Percentiles rank a stretch among this genome's conserved stretches.
Conservation (phyloP, 2,797 vertebrate species). For the Takifugu ocellatus region DNA sequence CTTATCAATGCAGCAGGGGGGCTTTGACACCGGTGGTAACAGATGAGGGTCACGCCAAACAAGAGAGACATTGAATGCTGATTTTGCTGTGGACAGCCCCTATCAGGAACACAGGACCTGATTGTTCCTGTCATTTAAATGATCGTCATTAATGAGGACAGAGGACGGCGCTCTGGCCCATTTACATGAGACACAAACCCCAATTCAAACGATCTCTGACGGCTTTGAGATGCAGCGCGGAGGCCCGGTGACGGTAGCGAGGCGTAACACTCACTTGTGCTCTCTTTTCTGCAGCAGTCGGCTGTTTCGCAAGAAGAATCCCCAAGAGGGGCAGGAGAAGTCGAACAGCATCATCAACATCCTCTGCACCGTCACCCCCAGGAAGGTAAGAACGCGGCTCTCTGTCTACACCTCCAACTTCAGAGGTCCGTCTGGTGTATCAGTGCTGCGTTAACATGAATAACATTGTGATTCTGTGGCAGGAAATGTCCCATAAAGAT, state of each 20-base stretch:
- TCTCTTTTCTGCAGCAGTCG: constrained; percentile 68
- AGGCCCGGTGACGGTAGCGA: not conserved
- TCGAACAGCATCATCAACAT: constrained; percentile 86
- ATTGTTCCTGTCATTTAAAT: constrained; percentile 70
- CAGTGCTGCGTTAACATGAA: constrained; percentile 8
- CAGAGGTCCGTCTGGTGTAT: constrained; percentile 12
- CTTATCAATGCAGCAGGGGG: constrained; percentile 62
- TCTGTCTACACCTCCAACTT: not conserved
- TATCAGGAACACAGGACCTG: constrained; percentile 62
- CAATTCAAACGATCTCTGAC: constrained; percentile 9
- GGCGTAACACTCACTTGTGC: constrained; percentile 24
- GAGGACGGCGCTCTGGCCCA: constrained; percentile 25
- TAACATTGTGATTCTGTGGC: constrained; percentile 26
- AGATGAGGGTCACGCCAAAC: constrained; percentile 69
- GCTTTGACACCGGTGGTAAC: constrained; percentile 69
- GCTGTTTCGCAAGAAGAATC: constrained; percentile 79
- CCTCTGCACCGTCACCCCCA: constrained; percentile 77
- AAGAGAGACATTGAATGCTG: constrained; percentile 70
- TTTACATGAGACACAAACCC: constrained; percentile 30
- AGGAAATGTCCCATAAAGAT: constrained; percentile 81
- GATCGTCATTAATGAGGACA: constrained; percentile 37
- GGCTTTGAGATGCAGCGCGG: constrained; percentile 3
- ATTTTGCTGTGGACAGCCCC: constrained; percentile 58
- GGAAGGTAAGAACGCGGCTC: constrained; percentile 67
- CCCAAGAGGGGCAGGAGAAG: constrained; percentile 82